These are phyloP conservation scores for Didymodactylos carnosus DNA, from an alignment of 2,888 invertebrate genomes.

Conservation along the genomic window DNA sequence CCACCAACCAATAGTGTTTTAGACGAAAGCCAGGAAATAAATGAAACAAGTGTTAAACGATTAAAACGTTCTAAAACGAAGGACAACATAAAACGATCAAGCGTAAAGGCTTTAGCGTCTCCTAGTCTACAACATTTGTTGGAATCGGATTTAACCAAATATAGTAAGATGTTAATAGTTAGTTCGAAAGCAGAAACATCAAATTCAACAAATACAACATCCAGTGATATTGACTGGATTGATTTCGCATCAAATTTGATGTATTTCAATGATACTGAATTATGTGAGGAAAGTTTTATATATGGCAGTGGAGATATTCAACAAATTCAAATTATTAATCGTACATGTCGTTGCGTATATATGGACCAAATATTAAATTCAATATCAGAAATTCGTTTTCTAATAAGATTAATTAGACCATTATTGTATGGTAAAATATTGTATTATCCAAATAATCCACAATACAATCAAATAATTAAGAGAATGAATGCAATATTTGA, in stretches of 20 bases:
- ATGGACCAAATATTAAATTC: background rate
- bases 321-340: background rate
- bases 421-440: constrained; percentile 6
- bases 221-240: background rate
- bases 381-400: background rate
- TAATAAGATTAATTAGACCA: background rate
- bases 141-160: too few species aligned
- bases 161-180: too few species aligned
- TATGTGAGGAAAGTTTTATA: background rate
- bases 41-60: too few species aligned
- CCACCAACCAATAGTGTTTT: too few species aligned
- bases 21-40: too few species aligned
- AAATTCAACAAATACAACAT: background rate
- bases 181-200: too few species aligned
- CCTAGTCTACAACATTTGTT: too few species aligned
- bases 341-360: background rate
- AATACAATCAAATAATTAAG: background rate
- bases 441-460: constrained; percentile 1
- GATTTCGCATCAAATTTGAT: background rate
- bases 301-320: background rate
- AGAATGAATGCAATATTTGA: constrained; percentile 2
- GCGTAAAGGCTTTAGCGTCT: too few species aligned
- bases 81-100: too few species aligned
- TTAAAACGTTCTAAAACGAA: too few species aligned
- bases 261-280: background rate